Evolutionary conservation across 1,140 invertebrate species (phyloP).

Genomic region (Nasonia giraulti): DNA sequence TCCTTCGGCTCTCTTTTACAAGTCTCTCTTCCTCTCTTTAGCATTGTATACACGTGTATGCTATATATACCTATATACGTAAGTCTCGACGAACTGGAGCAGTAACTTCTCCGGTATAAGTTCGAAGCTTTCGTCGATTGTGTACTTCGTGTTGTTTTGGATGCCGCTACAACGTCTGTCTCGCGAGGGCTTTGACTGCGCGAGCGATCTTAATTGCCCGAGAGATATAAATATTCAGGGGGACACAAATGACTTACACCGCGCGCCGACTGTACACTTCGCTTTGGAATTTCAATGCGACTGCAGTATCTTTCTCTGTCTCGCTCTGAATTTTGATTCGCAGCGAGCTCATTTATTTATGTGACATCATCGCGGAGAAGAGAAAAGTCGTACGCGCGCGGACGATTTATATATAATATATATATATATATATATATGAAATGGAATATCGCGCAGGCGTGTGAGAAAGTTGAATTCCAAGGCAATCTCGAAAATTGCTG

Average conservation of each 20-base stretch:
- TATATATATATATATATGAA: background rate
- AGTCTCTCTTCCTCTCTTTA: background rate
- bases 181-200: background rate
- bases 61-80: background rate
- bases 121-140: background rate
- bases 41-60: too few relatives aligned
- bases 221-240: slow-evolving; percentile 21
- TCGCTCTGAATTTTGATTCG: background rate
- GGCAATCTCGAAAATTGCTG: slow-evolving; percentile 22
- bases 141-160: background rate
- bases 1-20: background rate
- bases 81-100: background rate
- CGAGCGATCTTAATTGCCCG: slow-evolving; percentile 20
- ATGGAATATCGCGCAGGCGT: background rate
- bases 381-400: too few relatives aligned
- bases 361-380: too few relatives aligned
- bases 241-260: background rate
- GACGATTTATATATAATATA: background rate
- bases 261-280: background rate
- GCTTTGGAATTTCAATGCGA: slow-evolving; percentile 9
- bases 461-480: background rate
- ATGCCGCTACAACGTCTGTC: too few relatives aligned
- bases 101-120: background rate
- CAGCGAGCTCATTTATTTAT: background rate
- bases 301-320: background rate